Evolutionary conservation across 2,888 invertebrate genomes (phyloP), one percentile per base, ranked within the genome.

Genomic region (Agonopterix arenella): DNA sequence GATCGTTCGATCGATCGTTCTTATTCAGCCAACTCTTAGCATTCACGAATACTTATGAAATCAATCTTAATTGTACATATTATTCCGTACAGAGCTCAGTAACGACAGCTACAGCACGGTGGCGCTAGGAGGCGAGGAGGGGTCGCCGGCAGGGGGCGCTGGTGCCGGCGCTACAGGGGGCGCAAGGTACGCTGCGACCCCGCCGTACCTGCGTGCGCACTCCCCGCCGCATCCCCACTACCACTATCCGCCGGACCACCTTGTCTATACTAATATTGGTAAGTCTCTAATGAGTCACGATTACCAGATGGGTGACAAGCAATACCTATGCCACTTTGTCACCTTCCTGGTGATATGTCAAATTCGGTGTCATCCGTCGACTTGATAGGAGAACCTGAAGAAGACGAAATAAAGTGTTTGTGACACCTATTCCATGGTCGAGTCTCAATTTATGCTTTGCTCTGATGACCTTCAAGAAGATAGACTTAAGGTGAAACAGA

Each of bases 91-190:
- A 96, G 96, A 96, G 88, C 86, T 96, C 61, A 95, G 95, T 79
- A 96, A 96, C 83, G 96, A 97, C 78, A 96, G 96, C 84, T 97
- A 96, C 80, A 95, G 95, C 61, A 96, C 96, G 9, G 95, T 95
- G 57, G 96, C 95, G 71, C 91, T 96, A 89, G 95, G 95, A 5
- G 92, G 96, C 71, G 96, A 96, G 62, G 96, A 96, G 68, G 95
- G 95, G 45, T 93, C 95, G 9, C 88, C 89, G 8, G 88, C 80
- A 4, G 80, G 94, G 89, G 75, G 93, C 85, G 67, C 91, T 71
- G 62, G 90, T 61, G 71, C 94, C 91, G 55, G 82, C 73, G 62
- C 84, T 59, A 63, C 86, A 90, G 94, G 74, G 90, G 92, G 72
- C 79, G 66, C 82, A 7, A 74, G 88, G 36, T 89, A 78, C 64